Evolutionary conservation across 2,113 vertebrate genomes (phyloP).

Genomic region (Oreotrochilus melanogaster): DNA sequence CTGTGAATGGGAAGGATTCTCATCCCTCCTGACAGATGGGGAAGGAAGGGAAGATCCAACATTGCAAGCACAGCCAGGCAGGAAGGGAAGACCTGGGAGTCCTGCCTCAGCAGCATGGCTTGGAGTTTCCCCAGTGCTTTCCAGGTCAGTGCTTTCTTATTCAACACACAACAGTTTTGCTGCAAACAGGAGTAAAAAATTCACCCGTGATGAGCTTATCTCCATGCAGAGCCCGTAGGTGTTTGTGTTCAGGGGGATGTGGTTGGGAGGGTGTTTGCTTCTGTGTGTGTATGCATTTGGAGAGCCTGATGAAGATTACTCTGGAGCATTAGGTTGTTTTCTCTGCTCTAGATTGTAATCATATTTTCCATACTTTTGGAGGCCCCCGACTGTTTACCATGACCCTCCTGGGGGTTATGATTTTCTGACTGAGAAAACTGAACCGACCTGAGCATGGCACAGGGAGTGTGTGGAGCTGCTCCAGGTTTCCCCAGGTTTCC

Average conservation of each 20-base stretch:
- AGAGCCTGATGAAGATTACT: constrained; percentile 17
- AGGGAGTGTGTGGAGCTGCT: neutral
- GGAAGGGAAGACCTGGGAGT: neutral
- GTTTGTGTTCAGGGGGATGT: neutral
- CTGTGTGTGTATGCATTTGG: neutral
- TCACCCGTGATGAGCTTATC: neutral
- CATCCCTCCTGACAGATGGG: neutral
- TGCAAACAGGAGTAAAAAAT: neutral
- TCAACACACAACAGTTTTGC: neutral
- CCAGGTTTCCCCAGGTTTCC: neutral
- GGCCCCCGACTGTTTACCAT: neutral
- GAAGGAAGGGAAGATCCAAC: neutral
- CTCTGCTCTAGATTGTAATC: constrained; percentile 18
- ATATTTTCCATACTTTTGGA: neutral
- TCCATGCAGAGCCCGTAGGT: neutral
- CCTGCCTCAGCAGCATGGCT: neutral
- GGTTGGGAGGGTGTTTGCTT: neutral
- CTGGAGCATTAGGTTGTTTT: constrained; percentile 1
- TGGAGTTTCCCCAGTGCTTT: neutral
- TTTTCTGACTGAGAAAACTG: neutral
- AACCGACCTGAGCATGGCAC: fast-evolving
- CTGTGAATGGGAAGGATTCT: neutral
- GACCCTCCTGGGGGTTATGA: constrained; percentile 6
- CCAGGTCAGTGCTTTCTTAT: neutral
- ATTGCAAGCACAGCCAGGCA: neutral